Evolutionary conservation across 2,113 vertebrate species (phyloP).

Genomic region (Tragelaphus strepsiceros): DNA sequence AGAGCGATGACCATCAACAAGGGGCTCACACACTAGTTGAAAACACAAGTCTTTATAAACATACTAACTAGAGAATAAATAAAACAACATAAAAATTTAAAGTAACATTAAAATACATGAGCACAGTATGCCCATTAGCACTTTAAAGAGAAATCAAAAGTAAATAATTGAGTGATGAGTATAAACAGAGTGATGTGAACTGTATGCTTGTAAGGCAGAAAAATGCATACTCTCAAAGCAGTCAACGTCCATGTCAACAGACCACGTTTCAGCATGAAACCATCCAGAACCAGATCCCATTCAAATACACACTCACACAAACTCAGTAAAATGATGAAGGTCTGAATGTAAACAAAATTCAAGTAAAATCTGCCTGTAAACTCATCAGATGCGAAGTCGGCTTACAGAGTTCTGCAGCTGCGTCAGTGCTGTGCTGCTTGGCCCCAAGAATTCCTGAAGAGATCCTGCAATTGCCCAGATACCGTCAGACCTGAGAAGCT

Average conservation of each 20-base stretch:
- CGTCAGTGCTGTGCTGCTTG: too few species aligned
- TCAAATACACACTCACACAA: background rate
- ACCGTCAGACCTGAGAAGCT: background rate
- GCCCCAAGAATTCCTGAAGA: background rate
- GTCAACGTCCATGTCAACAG: background rate
- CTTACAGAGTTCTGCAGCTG: background rate
- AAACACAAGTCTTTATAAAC: background rate
- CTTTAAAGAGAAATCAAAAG: background rate
- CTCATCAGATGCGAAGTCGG: background rate
- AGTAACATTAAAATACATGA: background rate
- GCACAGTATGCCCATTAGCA: background rate
- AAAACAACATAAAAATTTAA: background rate
- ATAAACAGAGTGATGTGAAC: background rate
- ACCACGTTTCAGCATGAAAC: background rate
- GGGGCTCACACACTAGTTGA: background rate
- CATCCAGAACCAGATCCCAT: background rate
- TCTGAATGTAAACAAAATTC: background rate
- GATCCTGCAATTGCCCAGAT: background rate
- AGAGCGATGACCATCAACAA: background rate
- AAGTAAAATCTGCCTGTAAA: background rate
- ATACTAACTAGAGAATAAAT: background rate
- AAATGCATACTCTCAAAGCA: background rate
- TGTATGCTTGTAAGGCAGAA: background rate
- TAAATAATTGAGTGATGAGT: background rate
- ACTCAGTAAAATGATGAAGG: background rate